These are phyloP conservation scores for Heliconius ethilla DNA, from an alignment of 2,888 invertebrate species.

Conservation along the genomic window DNA sequence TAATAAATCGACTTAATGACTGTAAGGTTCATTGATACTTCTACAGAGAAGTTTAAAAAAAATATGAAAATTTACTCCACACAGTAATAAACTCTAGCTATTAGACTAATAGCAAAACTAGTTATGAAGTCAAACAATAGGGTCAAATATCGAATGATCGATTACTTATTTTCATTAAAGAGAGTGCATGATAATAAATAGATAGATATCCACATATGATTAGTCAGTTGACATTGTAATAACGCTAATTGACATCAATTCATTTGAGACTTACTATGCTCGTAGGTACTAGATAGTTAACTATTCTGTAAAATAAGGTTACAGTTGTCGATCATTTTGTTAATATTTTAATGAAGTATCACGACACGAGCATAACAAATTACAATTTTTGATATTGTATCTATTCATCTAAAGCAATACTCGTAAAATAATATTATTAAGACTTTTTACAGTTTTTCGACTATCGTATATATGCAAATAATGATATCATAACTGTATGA, in stretches of 20 bases:
- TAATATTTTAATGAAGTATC: background rate
- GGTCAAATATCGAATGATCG: conserved; percentile 22
- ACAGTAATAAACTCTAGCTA: background rate
- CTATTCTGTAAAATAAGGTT: conserved; percentile 11
- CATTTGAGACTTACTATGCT: background rate
- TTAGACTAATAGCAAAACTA: background rate
- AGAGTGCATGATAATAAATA: conserved; percentile 10
- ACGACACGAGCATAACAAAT: background rate
- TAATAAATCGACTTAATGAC: no score
- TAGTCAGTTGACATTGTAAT: conserved; percentile 21
- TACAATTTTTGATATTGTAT: background rate
- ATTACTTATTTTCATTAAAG: conserved; percentile 19
- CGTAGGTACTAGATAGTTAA: background rate
- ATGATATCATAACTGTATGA: conserved; percentile 22
- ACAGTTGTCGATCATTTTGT: background rate
- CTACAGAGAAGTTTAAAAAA: background rate
- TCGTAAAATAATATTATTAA: background rate
- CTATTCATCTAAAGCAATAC: background rate
- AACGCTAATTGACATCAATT: conserved; percentile 26
- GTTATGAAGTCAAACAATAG: conserved; percentile 1
- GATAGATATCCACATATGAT: background rate
- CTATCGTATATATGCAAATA: conserved; percentile 19
- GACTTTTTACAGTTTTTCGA: conserved; percentile 19
- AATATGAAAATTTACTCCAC: background rate
- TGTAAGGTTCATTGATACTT: background rate